Evolutionary conservation across 2,113 vertebrate species (phyloP), one percentile per base, ranked within the genome.

Genomic region (Beaufortia kweichowensis): DNA sequence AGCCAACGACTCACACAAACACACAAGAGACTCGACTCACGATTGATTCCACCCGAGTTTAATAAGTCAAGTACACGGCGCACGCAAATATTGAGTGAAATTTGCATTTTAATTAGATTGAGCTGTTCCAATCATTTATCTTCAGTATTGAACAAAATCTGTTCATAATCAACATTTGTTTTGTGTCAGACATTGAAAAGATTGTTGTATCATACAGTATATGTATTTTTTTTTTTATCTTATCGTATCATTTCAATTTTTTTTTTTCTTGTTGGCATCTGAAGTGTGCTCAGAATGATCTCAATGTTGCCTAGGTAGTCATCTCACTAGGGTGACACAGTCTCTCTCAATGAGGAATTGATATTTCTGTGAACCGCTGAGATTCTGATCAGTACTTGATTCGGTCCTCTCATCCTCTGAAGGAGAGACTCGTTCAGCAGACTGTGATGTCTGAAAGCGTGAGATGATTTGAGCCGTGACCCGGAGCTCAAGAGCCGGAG

Each of bases 381-480:
- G 65, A 50, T 31, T 68, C 43, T 14, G 65, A 68, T 31, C 65
- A n/a, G 65, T 50, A 6, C 26, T 50, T 31, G 26, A 3, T 14
- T 68, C 19, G 21, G 43, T 53, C 17, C 64, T 43, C 28, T 66
- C 24, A 66, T 66, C 64, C 28, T 66, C 24, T 29, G 64, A 66
- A 41, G 15, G 33, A 53, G 19, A 68, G 29, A 50, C 26, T 53
- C 12, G 19, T 68, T 41, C 0, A 19, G 43, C 26, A 29, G 65
- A 31, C 24, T 67, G 6, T 21, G 8, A 35, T 50, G 28, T 29
- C 17, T 12, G 65, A 67, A 21, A 50, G 64, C 19, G 21, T 28
- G 11, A 24, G 39, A 43, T 4, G 39, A 26, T 66, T 41, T 8
- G 41, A 67, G 41, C 21, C 4, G 10, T 46, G 43, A 46, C 43